Evolutionary conservation across 2,797 vertebrate species (phyloP).

Genomic region (Discoglossus pictus): DNA sequence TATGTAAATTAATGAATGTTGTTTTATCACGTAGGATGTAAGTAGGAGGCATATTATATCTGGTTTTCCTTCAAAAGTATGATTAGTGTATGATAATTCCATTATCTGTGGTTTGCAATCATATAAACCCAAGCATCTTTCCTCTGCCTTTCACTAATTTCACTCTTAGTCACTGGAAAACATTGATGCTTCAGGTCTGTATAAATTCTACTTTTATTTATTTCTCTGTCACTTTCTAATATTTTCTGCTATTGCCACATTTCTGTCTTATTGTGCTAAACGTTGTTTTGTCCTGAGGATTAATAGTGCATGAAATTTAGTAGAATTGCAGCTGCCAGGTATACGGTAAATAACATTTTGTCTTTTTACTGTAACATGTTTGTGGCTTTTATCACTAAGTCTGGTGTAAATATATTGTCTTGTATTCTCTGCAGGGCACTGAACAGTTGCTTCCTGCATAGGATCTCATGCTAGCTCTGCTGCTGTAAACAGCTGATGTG

Average conservation of each 20-base stretch:
- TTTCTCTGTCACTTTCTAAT: slow-evolving; percentile 7
- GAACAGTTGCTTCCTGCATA: slow-evolving; percentile 41
- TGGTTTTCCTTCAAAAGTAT: slow-evolving; percentile 31
- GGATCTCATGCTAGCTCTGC: slow-evolving; percentile 3
- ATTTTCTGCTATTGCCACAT: slow-evolving; percentile 35
- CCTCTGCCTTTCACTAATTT: slow-evolving; percentile 64
- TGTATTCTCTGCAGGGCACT: slow-evolving; percentile 27
- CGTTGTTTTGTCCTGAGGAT: slow-evolving; percentile 6
- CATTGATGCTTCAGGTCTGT: slow-evolving; percentile 11
- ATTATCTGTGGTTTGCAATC: slow-evolving; percentile 46
- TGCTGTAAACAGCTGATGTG: slow-evolving; percentile 1
- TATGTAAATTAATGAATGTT: slow-evolving; percentile 22
- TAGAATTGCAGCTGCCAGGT: slow-evolving; percentile 20
- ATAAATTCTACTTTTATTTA: not conserved
- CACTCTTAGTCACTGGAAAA: slow-evolving; percentile 70
- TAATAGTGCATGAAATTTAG: slow-evolving; percentile 7
- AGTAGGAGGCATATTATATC: slow-evolving; percentile 26
- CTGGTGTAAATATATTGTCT: slow-evolving; percentile 26
- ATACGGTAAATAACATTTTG: slow-evolving; percentile 21
- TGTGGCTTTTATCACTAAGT: slow-evolving; percentile 11
- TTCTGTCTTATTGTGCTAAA: slow-evolving; percentile 17
- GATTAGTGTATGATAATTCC: slow-evolving; percentile 33
- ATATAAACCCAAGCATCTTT: slow-evolving; percentile 48
- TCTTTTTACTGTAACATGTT: slow-evolving; percentile 32
- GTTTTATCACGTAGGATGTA: slow-evolving; percentile 33